A percentile compares a stretch with the other conserved stretches of the same genome.
phyloP scores from a whole-genome alignment of 2,113 vertebrate species.

The Forbesichthys papilliferus region DNA sequence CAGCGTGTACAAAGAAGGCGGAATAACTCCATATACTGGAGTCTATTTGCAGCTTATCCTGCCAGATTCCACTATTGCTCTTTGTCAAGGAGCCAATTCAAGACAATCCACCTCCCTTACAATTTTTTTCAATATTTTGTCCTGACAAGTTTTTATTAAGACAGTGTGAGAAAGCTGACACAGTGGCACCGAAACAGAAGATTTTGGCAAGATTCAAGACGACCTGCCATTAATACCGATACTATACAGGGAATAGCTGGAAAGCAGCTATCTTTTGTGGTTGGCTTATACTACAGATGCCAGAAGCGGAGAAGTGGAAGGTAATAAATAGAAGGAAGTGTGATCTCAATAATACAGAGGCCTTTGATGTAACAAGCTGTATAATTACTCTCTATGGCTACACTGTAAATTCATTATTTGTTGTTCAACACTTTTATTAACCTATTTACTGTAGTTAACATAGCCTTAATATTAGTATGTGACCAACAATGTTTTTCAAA shows the following conservation, averaged over 20 bases:
- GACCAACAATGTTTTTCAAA: too few relatives aligned
- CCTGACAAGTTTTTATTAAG: slow-evolving; percentile 33
- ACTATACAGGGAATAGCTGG: slow-evolving; percentile 33
- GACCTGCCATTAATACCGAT: slow-evolving; percentile 15
- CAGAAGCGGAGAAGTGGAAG: slow-evolving; percentile 8
- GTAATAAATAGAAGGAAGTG: too few relatives aligned
- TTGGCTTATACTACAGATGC: slow-evolving; percentile 43
- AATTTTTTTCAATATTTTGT: not conserved
- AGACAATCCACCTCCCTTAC: slow-evolving; percentile 5
- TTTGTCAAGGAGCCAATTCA: slow-evolving; percentile 35
- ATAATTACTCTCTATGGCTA: too few relatives aligned
- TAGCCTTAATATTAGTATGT: too few relatives aligned
- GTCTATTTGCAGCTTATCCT: slow-evolving; percentile 23
- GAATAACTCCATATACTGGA: slow-evolving; percentile 24
- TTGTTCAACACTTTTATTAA: too few relatives aligned
- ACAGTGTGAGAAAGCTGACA: slow-evolving; percentile 39
- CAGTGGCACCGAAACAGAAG: slow-evolving; percentile 28
- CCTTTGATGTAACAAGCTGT: slow-evolving; percentile 35
- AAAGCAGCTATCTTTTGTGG: slow-evolving; percentile 33
- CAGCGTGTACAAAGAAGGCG: slow-evolving; percentile 46
- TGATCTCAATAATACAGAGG: slow-evolving; percentile 18
- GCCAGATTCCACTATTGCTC: slow-evolving; percentile 43
- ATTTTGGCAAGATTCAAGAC: slow-evolving; percentile 28
- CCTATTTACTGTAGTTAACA: too few relatives aligned
- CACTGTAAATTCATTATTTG: too few relatives aligned